phyloP scores from a whole-genome alignment of 1,140 invertebrate species.

The Pantala flavescens region DNA sequence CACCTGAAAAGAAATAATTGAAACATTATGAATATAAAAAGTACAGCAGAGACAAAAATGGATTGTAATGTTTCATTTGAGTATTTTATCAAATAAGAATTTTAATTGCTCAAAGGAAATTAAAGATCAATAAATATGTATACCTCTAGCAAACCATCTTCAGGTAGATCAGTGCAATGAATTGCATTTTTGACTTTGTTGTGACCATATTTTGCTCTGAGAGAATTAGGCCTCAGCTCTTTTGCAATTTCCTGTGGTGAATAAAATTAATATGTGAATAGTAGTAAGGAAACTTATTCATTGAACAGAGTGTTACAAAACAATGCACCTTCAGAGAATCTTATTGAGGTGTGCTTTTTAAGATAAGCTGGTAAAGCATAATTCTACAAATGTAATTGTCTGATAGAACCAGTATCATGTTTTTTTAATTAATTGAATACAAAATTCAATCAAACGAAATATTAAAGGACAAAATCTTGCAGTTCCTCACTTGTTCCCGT shows the following conservation, averaged over 20 bases:
- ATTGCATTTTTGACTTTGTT: slow-evolving; percentile 78
- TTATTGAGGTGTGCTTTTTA: too few species aligned
- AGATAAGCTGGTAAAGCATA: too few species aligned
- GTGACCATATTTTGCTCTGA: slow-evolving; percentile 74
- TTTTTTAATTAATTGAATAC: too few species aligned
- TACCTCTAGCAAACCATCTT: slow-evolving; percentile 74
- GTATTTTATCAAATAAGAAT: not conserved
- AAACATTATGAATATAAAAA: not conserved
- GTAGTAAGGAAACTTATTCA: slow-evolving; percentile 17
- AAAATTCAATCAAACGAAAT: too few species aligned
- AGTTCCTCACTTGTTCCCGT: too few species aligned
- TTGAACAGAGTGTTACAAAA: slow-evolving; percentile 15
- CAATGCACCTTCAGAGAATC: not conserved
- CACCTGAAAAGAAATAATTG: not conserved
- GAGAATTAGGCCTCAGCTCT: slow-evolving; percentile 66
- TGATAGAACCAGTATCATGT: too few species aligned
- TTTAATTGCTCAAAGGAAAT: not conserved
- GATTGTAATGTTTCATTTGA: not conserved
- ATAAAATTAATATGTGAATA: slow-evolving; percentile 21
- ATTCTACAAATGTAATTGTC: too few species aligned
- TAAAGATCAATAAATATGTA: not conserved
- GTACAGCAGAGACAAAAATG: not conserved
- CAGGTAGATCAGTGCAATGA: slow-evolving; percentile 84
- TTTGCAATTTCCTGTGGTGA: slow-evolving; percentile 66
- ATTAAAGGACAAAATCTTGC: too few species aligned